Base-by-base conservation (phyloP, 2,113 vertebrate species). In the Pygathrix nemaeus region DNA sequence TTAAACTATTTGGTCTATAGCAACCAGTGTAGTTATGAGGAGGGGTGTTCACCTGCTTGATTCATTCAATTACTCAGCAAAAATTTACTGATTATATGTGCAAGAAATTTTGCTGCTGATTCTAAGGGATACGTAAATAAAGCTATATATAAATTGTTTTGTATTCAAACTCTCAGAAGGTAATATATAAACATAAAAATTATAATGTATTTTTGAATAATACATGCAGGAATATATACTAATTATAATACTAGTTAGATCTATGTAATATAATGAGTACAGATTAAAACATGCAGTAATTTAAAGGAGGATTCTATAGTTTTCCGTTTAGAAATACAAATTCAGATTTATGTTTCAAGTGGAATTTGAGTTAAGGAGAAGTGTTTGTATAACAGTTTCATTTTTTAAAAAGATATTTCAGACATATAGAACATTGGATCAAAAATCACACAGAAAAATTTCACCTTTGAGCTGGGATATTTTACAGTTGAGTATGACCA, bases 281-380 rank as follows among this genome's bases (percentile, higher is more conserved):
- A 17, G 14, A 81, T 84, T 35, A 84, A 93, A 38, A 35, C 48
- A 82, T 20, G 23, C 57, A 79, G 59, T 45, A 92, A 79, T 87
- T 76, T 38, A 92, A 86, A 91, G 16, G 23, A 81, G 13, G 3
- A n/a, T 68, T 50, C 43, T 82, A 4, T 57, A 18, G 3, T 70
- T 96, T 88, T 64, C 18, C 23, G 27, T 85, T 94, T 35, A 87
- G 48, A 94, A 78, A 73, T 72, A 84, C 3, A 89, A 96, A 86
- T 89, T 92, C 8, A 66, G 96, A 43, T 95, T 81, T 4, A 64
- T 88, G 13, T 80, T 55, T 59, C 76, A 70, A 68, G 32, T 59
- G 18, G 2, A 93, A 76, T 70, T 92, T 80, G 17, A 96, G 11
- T 35, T 43, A 91, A 21, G 23, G 14, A 83, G 72, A 73, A 88